phyloP scores from a whole-genome alignment of 2,113 vertebrate species.

The Bungarus multicinctus region DNA sequence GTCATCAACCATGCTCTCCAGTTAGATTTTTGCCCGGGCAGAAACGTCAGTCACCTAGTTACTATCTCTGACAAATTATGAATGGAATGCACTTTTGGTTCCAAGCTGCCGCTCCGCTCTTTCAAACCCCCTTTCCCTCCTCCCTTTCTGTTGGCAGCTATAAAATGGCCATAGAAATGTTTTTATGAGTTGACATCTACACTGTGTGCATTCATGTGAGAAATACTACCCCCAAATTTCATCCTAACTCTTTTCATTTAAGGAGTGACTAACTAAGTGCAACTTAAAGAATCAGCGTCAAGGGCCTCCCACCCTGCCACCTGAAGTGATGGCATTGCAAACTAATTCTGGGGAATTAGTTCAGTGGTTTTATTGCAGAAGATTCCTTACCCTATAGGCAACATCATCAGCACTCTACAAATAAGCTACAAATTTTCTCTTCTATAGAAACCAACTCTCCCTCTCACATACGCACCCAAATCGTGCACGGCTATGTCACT shows the following conservation, averaged over 20 bases:
- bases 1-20: too few relatives aligned
- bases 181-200: neutral
- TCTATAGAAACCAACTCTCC: neutral
- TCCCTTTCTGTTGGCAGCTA: too few relatives aligned
- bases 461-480: neutral
- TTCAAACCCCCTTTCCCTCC: too few relatives aligned
- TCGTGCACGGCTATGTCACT: neutral
- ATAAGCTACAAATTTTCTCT: neutral
- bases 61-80: too few relatives aligned
- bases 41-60: too few relatives aligned
- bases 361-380: too few relatives aligned
- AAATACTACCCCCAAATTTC: neutral
- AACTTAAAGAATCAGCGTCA: neutral
- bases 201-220: neutral
- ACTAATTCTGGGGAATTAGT: neutral
- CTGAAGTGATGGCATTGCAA: neutral
- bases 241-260: neutral
- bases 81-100: too few relatives aligned
- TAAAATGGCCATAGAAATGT: too few relatives aligned
- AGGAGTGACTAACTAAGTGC: neutral
- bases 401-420: too few relatives aligned
- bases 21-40: too few relatives aligned
- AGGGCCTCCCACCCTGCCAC: neutral
- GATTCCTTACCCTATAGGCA: neutral
- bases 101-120: too few relatives aligned